These are phyloP conservation scores for Sycophila texana DNA, from an alignment of 2,888 invertebrate genomes.

Conservation along the genomic window DNA sequence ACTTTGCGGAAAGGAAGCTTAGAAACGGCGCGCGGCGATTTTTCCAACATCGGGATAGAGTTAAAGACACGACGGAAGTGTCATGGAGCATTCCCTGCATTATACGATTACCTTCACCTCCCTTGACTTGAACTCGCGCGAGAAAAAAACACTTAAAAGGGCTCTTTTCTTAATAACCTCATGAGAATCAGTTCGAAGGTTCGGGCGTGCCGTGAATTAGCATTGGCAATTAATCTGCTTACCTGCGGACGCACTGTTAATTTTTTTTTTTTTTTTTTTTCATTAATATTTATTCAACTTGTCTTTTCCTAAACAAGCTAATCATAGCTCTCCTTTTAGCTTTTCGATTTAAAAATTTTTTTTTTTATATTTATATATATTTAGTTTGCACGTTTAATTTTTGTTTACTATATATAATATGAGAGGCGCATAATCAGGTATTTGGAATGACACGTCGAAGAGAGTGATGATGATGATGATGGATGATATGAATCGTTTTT, in stretches of 20 bases:
- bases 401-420: constrained; percentile 23
- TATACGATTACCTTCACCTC: neutral
- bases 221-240: neutral
- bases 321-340: neutral
- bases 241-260: no score
- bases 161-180: neutral
- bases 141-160: constrained; percentile 21
- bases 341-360: constrained; percentile 13
- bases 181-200: constrained; percentile 42
- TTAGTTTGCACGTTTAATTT: constrained; percentile 6
- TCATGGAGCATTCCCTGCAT: constrained; percentile 18
- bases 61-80: neutral
- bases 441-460: constrained; percentile 33
- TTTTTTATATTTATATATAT: constrained; percentile 5
- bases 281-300: neutral
- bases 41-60: neutral
- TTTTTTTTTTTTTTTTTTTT: neutral
- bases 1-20: constrained; percentile 29
- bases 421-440: constrained; percentile 47
- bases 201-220: no score
- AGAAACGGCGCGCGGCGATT: constrained; percentile 6
- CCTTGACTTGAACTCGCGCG: constrained; percentile 4
- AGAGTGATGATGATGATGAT: constrained; percentile 29
- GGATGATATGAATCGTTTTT: constrained; percentile 42
- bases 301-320: constrained; percentile 9